Evolutionary conservation across 2,888 invertebrate species (phyloP).

Genomic region (Amphipoea oculea): DNA sequence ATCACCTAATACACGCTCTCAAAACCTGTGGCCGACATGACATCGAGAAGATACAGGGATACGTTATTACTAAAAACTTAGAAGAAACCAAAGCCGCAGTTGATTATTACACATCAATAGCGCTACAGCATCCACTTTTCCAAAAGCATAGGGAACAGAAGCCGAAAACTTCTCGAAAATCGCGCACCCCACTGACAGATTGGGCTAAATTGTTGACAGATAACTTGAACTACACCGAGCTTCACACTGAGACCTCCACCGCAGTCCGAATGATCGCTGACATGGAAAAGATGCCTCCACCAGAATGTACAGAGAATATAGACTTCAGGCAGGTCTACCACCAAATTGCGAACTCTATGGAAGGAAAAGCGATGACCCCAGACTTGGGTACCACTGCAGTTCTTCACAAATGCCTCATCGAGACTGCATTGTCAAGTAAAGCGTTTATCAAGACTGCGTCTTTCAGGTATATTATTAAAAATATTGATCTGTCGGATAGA

Average conservation of each 20-base stretch:
- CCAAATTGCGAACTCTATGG: slow-evolving; percentile 82
- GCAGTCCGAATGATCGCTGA: slow-evolving; percentile 84
- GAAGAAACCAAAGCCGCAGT: slow-evolving; percentile 75
- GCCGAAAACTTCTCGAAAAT: slow-evolving; percentile 21
- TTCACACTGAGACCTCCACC: slow-evolving; percentile 78
- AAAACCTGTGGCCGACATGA: slow-evolving; percentile 72
- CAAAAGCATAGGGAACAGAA: slow-evolving; percentile 14
- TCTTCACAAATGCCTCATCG: slow-evolving; percentile 73
- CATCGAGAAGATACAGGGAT: slow-evolving; percentile 67
- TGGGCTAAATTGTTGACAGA: slow-evolving; percentile 82
- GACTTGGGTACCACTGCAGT: slow-evolving; percentile 70
- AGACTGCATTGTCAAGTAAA: slow-evolving; percentile 80
- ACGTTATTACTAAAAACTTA: slow-evolving; percentile 72
- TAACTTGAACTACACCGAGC: slow-evolving; percentile 72
- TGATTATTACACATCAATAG: slow-evolving; percentile 73
- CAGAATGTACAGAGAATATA: slow-evolving; percentile 72
- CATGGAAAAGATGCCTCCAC: slow-evolving; percentile 78
- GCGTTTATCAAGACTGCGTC: slow-evolving; percentile 73
- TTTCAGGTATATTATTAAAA: slow-evolving; percentile 70
- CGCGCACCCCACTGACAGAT: slow-evolving; percentile 74
- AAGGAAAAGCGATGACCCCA: slow-evolving; percentile 78
- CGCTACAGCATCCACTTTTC: slow-evolving; percentile 59
- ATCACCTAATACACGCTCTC: slow-evolving; percentile 73
- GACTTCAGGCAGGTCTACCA: slow-evolving; percentile 82
- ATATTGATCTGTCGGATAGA: slow-evolving; percentile 72